Evolutionary conservation across 2,113 vertebrate species (phyloP).

Genomic region (Gobio gobio): DNA sequence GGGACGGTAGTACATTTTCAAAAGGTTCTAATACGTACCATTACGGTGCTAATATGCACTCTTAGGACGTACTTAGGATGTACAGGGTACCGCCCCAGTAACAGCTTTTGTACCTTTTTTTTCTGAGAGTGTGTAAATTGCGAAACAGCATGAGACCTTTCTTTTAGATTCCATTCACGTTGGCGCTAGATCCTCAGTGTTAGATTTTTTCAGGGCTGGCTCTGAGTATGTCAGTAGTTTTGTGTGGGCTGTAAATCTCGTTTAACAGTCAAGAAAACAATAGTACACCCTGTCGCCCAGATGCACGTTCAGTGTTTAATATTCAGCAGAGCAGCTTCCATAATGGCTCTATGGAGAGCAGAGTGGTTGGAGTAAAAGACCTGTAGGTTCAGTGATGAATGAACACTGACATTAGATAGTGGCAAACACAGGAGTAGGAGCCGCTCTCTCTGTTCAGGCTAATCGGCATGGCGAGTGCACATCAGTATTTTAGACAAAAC

Average conservation of each 20-base stretch:
- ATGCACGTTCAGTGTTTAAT: constrained; percentile 39
- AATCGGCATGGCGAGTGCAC: neutral
- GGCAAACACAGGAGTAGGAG: neutral
- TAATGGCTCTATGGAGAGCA: constrained; percentile 42
- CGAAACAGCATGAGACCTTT: neutral
- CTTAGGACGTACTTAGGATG: no score
- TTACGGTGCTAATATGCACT: no score
- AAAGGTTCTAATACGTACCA: no score
- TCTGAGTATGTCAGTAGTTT: neutral
- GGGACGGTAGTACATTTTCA: no score
- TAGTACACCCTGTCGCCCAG: neutral
- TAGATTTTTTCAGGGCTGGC: neutral
- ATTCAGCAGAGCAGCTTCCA: constrained; percentile 46
- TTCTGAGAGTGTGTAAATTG: neutral
- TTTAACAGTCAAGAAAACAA: constrained; percentile 10
- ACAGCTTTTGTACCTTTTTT: no score
- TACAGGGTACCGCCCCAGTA: no score
- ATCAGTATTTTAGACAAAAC: neutral
- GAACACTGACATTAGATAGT: constrained; percentile 26
- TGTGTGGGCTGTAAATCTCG: constrained; percentile 15
- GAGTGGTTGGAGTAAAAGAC: constrained; percentile 51
- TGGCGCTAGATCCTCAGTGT: neutral
- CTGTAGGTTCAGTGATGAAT: constrained; percentile 37
- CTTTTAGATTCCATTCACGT: neutral
- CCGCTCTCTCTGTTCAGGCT: neutral